Evolutionary conservation across 2,797 vertebrate species (phyloP), one percentile per base, ranked within the genome.

Genomic region (Xerus rutilus): DNA sequence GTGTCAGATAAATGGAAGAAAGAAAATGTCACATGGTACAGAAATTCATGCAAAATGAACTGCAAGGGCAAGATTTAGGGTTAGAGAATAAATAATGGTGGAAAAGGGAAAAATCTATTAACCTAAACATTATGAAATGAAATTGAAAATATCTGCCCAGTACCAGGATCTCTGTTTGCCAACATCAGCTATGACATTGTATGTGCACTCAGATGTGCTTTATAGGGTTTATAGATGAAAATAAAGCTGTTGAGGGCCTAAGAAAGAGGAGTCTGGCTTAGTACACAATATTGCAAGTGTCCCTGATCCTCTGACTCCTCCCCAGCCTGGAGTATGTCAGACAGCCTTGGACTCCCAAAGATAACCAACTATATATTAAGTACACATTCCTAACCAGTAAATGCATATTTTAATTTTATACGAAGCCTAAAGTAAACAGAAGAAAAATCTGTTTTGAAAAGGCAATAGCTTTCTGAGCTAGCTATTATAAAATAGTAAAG

Each of bases 371-470:
- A 14, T 67, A 9, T 43, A n/a, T 84, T 91, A 84, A 59, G n/a
- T 17, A 43, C 13, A 72, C 84, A 76, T 54, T 59, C 52, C 25
- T 18, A 67, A 32, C 25, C 45, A 57, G 0, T 3, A 35, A 69
- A 43, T 45, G 25, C 28, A 73, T 45, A 45, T 84, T 91, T 95
- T 77, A 77, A 82, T 85, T 85, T 91, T 92, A 52, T 81, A 72
- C 92, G 73, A 92, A 90, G 9, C 54, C 35, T 64, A 77, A 23
- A 28, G 62, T 88, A 90, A 96, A 81, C 67, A 72, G 47, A 96
- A 59, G 45, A 76, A 20, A 95, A 69, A 25, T 78, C 18, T 43
- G 21, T 88, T 93, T 73, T 82, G 78, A 87, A 92, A 94, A 87
- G 28, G 14, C 54, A 87, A 54, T 78, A 86, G 73, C 28, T 93